A percentile compares a stretch with the other conserved stretches of the same genome.
Conservation (phyloP, 2,888 invertebrate genomes). For the Gortyna flavago region DNA sequence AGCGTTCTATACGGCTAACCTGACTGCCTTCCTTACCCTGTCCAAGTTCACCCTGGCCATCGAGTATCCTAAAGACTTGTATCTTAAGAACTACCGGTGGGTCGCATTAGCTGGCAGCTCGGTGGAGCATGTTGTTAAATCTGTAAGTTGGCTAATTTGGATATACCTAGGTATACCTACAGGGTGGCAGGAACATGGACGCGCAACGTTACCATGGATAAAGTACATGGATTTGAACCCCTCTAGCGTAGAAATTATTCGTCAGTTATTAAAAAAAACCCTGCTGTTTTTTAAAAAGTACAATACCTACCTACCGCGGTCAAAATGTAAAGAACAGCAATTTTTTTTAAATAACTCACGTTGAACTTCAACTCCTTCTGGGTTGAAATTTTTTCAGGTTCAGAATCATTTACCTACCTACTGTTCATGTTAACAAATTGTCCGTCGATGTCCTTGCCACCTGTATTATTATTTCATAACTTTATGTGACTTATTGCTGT, state of each 20-base stretch:
- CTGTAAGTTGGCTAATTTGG: conserved; percentile 82
- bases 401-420: no score
- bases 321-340: no score
- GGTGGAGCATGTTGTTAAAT: conserved; percentile 91
- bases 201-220: background rate
- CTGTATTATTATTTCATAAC: background rate
- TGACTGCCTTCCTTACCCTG: conserved; percentile 96
- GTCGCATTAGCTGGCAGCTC: conserved; percentile 92
- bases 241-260: background rate
- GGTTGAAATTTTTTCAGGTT: no score
- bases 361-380: no score
- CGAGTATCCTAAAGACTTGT: conserved; percentile 92
- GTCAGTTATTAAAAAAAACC: background rate
- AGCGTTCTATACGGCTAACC: conserved; percentile 97
- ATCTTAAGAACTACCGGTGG: conserved; percentile 92
- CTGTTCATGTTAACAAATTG: no score
- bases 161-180: background rate
- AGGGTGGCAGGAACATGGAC: background rate
- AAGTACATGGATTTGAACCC: background rate
- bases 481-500: background rate
- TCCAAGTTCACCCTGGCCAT: conserved; percentile 96
- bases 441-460: background rate
- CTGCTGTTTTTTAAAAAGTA: no score
- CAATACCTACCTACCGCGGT: no score
- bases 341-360: no score